These are phyloP conservation scores for Craseonycteris thonglongyai DNA, from an alignment of 2,113 vertebrate genomes.

Conservation along the genomic window DNA sequence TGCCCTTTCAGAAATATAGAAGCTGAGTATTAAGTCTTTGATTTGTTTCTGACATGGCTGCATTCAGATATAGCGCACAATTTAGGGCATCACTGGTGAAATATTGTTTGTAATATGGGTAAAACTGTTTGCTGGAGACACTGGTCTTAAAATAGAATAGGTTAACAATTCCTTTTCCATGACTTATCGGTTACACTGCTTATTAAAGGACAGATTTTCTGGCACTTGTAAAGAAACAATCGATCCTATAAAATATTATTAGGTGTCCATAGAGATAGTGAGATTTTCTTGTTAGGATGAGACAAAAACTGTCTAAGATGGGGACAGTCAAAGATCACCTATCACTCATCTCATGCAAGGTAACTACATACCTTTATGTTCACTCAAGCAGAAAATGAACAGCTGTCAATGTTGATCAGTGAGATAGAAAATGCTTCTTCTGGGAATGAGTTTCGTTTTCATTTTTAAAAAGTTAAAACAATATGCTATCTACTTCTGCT, in stretches of 20 bases:
- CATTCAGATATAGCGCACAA: neutral
- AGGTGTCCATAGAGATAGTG: slow-evolving; percentile 65
- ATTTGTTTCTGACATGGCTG: slow-evolving; percentile 14
- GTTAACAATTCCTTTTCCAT: neutral
- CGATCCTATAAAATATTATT: slow-evolving; percentile 70
- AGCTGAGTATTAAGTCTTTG: neutral
- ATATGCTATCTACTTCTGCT: slow-evolving; percentile 1
- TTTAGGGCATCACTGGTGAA: neutral
- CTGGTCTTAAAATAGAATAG: neutral
- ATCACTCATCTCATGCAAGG: slow-evolving; percentile 83
- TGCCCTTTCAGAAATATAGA: neutral
- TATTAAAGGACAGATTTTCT: slow-evolving; percentile 59
- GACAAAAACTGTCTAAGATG: slow-evolving; percentile 70
- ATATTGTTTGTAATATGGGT: neutral
- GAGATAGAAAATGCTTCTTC: slow-evolving; percentile 63
- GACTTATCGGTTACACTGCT: neutral
- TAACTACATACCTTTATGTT: slow-evolving; percentile 82
- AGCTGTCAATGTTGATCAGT: slow-evolving; percentile 83
- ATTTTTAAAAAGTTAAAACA: slow-evolving; percentile 48
- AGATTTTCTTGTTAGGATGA: slow-evolving; percentile 75
- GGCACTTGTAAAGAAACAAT: slow-evolving; percentile 73
- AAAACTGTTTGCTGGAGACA: neutral
- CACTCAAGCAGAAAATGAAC: slow-evolving; percentile 91
- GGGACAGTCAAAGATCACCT: slow-evolving; percentile 73
- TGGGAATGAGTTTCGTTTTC: neutral